Base-by-base conservation (phyloP, 2,888 invertebrate genomes). In the Brachyopa scutellaris region DNA sequence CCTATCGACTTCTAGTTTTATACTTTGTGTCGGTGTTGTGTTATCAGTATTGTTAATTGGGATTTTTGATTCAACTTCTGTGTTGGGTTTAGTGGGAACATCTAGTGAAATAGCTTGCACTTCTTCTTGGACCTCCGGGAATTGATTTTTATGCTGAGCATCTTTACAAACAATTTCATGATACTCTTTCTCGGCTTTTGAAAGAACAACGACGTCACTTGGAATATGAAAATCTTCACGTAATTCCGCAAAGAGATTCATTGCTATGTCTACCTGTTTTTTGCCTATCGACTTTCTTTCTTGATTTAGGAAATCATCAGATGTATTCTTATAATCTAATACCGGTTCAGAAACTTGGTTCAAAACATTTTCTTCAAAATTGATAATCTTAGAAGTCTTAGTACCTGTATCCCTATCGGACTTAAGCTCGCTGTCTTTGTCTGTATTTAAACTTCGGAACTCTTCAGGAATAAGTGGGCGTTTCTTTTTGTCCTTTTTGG, bases 401-500 rank as follows among this genome's bases (percentile, higher is more conserved):
- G 31, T 15, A 17, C n/a, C 36, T 7, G 29, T 36, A 11, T 84
- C 82, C 72, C 73, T 69, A 33, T 57, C 40, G 2, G 29, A 40
- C 53, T 7, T 40, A 23, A 26, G 11, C 11, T 64, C 85, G n/a
- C n/a, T n/a, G n/a, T n/a, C n/a, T n/a, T n/a, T n/a, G n/a, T n/a
- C n/a, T n/a, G n/a, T n/a, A n/a, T n/a, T n/a, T n/a, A n/a, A n/a
- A n/a, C n/a, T n/a, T 49, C 87, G 86, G 55, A 90, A 90, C 66
- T 89, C 88, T 84, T 88, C 88, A 3, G 90, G 90, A 53, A 90
- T 86, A 17, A 88, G 88, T 2, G 89, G 90, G n/a, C 90, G 86
- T 53, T 90, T 89, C 73, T 89, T 90, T 84, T 90, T 89, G 69
- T 90, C 89, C 85, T 89, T 89, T 67, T 89, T 90, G 2, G 88